These are phyloP conservation scores for Peromyscus californicus DNA, from an alignment of 2,113 vertebrate species.

Conservation along the genomic window DNA sequence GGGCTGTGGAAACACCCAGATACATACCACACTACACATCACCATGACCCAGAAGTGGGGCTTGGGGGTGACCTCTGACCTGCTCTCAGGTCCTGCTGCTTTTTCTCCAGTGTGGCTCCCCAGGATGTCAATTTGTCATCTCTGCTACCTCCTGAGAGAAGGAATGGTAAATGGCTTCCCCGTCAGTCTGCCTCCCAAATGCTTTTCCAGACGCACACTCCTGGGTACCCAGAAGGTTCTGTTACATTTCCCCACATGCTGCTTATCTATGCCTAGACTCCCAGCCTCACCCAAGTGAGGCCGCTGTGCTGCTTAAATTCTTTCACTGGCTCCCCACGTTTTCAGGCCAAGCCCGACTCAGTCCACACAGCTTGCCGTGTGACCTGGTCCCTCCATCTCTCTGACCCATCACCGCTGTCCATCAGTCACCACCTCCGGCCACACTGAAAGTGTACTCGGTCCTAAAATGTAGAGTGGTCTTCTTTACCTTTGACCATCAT, in stretches of 20 bases:
- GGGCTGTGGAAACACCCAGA: background rate
- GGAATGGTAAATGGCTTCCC: fast-evolving
- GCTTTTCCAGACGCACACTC: background rate
- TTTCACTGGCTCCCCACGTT: background rate
- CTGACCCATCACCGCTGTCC: background rate
- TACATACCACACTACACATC: background rate
- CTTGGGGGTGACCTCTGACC: constrained; percentile 47
- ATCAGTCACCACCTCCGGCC: background rate
- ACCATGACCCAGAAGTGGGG: background rate
- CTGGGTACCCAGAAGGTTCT: background rate
- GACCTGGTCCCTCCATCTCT: too few species aligned
- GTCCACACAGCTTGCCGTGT: background rate
- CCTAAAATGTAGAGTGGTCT: background rate
- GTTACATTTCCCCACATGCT: background rate
- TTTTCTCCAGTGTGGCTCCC: constrained; percentile 48
- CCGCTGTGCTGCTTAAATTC: background rate
- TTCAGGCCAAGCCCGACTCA: background rate
- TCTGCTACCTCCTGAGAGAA: constrained; percentile 30
- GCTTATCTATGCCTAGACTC: background rate
- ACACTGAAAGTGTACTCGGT: background rate
- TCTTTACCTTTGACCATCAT: background rate
- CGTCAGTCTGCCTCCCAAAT: background rate
- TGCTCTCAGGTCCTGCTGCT: constrained; percentile 63
- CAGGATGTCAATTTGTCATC: constrained; percentile 46
- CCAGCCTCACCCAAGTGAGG: background rate